These are phyloP conservation scores for Mormyrus iriodes DNA, from an alignment of 2,113 vertebrate species.

Conservation along the genomic window DNA sequence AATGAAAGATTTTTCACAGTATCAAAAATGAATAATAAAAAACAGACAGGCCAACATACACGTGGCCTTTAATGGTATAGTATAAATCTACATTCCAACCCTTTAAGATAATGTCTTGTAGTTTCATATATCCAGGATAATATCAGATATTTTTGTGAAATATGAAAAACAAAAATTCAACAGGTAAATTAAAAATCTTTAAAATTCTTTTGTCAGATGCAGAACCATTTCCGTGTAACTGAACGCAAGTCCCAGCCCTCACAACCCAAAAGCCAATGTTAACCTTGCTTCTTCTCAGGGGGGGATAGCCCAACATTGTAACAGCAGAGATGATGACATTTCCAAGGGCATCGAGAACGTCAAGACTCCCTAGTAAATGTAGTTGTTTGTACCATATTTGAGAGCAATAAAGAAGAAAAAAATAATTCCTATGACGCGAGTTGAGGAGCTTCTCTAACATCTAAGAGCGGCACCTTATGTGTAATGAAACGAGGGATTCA, in stretches of 20 bases:
- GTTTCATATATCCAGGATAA: conserved; percentile 68
- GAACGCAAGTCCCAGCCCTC: conserved; percentile 31
- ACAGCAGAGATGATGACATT: conserved; percentile 8
- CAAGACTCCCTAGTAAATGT: neutral
- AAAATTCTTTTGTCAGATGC: conserved; percentile 44
- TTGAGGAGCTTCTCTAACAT: neutral
- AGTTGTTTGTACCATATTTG: conserved; percentile 19
- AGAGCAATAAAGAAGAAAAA: conserved; percentile 4
- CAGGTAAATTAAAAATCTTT: conserved; percentile 45
- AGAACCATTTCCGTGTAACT: conserved; percentile 39
- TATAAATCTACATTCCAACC: conserved; percentile 77
- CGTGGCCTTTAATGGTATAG: conserved; percentile 65
- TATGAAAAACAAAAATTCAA: conserved; percentile 53
- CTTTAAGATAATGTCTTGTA: conserved; percentile 66
- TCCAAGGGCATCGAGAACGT: neutral
- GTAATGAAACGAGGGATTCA: neutral
- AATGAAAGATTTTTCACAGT: conserved; percentile 89
- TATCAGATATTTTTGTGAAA: conserved; percentile 62
- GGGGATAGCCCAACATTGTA: conserved; percentile 29
- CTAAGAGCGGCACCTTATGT: neutral
- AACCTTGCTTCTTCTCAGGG: conserved; percentile 29
- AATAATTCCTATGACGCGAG: neutral
- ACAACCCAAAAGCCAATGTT: conserved; percentile 34
- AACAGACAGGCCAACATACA: conserved; percentile 65
- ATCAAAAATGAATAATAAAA: conserved; percentile 81